Base-by-base conservation (phyloP, 2,797 vertebrate species). In the Tenualosa thibaudeaui region DNA sequence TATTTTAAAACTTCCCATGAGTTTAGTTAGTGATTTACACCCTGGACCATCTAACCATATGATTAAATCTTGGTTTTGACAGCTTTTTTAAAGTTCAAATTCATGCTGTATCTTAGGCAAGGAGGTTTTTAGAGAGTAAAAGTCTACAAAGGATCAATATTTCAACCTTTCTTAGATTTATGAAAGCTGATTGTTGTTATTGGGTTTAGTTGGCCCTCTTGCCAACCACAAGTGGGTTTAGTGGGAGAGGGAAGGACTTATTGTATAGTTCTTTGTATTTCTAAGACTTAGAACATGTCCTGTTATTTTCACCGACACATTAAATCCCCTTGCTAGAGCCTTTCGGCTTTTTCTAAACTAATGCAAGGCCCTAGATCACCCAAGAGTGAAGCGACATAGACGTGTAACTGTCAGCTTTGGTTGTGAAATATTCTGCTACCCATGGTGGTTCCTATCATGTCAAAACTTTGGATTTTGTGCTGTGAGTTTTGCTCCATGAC, bases 1-100 rank as follows among this genome's bases (percentile, higher is more conserved):
- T 37, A 13, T 15, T 15, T 17, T 56, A 19, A 17, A 9, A 51
- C 15, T 75, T 3, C 6, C 31, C 9, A 19, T 43, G 68, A 40
- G 12, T 43, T 43, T 75, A 75, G 40, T 17, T 43, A 43, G 37
- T 17, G 68, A 31, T 43, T 37, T 19, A 13, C 15, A 19, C 68
- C 15, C 0, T 40, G 31, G 68, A 40, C 37, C 31, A 40, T 1
- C 68, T 40, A 40, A 17, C 19, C 37, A 43, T 17, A 40, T 13
- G 62, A 68, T 68, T 68, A 68, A 75, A 75, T 75, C 31, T 40
- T 58, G 15, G 54, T 58, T n/a, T 58, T 58, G 56, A 22, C 56
- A 58, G 56, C 22, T 58, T 58, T 22, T 19, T 58, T 58, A 58
- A 6, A 3, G 56, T 6, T 58, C 19, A 58, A 58, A 58, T 58